phyloP scores from a whole-genome alignment of 2,888 invertebrate genomes.

The Microctonus brassicae region DNA sequence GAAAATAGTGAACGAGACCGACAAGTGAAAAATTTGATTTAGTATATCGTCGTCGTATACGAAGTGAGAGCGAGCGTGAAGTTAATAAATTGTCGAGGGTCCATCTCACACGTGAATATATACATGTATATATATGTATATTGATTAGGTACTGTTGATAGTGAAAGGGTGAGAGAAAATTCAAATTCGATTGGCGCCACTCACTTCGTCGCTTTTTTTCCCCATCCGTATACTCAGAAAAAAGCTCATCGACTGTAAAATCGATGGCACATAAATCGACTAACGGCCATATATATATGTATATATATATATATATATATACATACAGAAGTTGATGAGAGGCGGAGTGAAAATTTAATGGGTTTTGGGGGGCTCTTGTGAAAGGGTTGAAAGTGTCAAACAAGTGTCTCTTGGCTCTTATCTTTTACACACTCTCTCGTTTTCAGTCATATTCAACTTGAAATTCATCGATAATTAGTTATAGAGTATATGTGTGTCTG shows the following conservation, averaged over 20 bases:
- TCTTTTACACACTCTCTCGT: neutral
- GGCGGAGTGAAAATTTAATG: neutral
- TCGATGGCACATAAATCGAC: neutral
- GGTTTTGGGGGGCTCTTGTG: neutral
- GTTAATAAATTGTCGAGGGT: constrained; percentile 5
- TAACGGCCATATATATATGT: neutral
- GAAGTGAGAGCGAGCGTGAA: neutral
- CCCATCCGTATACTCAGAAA: neutral
- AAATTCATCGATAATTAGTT: neutral
- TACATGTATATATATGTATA: neutral
- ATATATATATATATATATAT: no score
- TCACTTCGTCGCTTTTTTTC: neutral
- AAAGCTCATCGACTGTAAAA: neutral
- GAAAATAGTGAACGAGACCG: no score
- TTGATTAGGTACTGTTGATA: neutral
- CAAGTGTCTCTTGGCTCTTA: neutral
- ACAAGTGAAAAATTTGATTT: constrained; percentile 1
- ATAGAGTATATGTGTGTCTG: neutral
- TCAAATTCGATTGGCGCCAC: constrained; percentile 3
- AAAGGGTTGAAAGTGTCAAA: neutral
- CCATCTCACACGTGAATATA: neutral
- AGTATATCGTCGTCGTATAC: neutral
- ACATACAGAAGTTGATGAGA: no score
- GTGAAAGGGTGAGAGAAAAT: neutral
- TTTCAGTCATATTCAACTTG: neutral